Percentiles rank a stretch among this genome's conserved stretches.
These are phyloP conservation scores for Cygnus olor DNA, from an alignment of 2,797 vertebrate genomes.

Conservation along the genomic window DNA sequence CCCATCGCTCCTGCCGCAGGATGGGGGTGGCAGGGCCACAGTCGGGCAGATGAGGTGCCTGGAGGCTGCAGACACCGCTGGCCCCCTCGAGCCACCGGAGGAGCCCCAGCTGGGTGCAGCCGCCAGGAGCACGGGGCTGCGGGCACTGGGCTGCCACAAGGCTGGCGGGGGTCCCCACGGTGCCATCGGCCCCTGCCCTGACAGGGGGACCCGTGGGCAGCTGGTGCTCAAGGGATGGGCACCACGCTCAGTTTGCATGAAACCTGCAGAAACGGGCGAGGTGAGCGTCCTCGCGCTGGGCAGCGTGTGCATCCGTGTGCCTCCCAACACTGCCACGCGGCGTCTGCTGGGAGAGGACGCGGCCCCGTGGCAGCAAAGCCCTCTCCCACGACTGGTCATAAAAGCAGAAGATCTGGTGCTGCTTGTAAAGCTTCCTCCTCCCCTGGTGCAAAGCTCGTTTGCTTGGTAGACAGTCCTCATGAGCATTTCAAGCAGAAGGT, in stretches of 20 bases:
- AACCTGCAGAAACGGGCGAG: background rate
- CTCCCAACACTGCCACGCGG: fast-evolving
- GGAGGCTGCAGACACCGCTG: background rate
- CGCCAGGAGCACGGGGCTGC: fast-evolving
- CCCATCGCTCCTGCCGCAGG: background rate
- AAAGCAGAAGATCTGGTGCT: background rate
- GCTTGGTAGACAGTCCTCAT: background rate
- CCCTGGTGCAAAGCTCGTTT: background rate
- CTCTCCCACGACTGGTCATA: background rate
- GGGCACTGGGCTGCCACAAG: fast-evolving
- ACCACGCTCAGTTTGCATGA: fast-evolving
- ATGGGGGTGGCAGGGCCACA: background rate
- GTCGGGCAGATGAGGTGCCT: background rate
- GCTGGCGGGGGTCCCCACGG: too few relatives aligned
- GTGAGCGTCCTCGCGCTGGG: fast-evolving
- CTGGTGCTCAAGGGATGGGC: background rate
- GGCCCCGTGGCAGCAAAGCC: background rate
- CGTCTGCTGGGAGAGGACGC: background rate
- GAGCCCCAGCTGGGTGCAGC: fast-evolving
- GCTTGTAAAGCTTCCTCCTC: background rate
- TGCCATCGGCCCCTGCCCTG: too few relatives aligned
- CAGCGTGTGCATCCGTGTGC: background rate
- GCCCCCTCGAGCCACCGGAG: too few relatives aligned
- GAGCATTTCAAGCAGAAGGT: background rate
- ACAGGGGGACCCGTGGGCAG: too few relatives aligned